Percentiles rank a stretch among this genome's conserved stretches.
phyloP scores from a whole-genome alignment of 2,888 invertebrate genomes.

The Chrysomela aeneicollis region DNA sequence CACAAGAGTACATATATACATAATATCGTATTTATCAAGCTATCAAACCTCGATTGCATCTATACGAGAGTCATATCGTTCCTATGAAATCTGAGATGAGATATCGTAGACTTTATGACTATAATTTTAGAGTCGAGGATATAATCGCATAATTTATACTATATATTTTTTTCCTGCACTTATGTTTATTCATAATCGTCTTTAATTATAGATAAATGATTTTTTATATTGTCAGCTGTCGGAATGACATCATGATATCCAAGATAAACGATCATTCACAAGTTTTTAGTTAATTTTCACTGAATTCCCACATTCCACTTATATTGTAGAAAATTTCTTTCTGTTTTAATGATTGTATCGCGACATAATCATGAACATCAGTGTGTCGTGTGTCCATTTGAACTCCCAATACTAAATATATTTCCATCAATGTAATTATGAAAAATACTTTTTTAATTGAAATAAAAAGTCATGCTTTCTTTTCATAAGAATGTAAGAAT shows the following conservation, averaged over 20 bases:
- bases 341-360: neutral
- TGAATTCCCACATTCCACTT: neutral
- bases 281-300: neutral
- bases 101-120: constrained; percentile 13
- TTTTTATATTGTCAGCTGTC: constrained; percentile 16
- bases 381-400: neutral
- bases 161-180: constrained; percentile 2
- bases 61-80: neutral
- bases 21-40: neutral
- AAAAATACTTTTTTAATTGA: neutral
- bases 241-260: neutral
- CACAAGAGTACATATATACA: constrained; percentile 2
- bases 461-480: neutral
- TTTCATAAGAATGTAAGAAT: neutral
- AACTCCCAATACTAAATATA: neutral
- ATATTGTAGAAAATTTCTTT: neutral
- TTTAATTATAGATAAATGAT: constrained; percentile 22
- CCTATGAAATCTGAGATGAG: constrained; percentile 2
- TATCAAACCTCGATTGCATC: neutral
- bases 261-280: neutral
- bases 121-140: constrained; percentile 13
- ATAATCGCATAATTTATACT: constrained; percentile 20
- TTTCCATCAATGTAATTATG: neutral
- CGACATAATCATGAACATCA: neutral
- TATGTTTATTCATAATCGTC: constrained; percentile 18